Base-by-base conservation (phyloP, 30 jellyfish, hydroid and myxozoan genomes). In the Aurelia sp. region DNA sequence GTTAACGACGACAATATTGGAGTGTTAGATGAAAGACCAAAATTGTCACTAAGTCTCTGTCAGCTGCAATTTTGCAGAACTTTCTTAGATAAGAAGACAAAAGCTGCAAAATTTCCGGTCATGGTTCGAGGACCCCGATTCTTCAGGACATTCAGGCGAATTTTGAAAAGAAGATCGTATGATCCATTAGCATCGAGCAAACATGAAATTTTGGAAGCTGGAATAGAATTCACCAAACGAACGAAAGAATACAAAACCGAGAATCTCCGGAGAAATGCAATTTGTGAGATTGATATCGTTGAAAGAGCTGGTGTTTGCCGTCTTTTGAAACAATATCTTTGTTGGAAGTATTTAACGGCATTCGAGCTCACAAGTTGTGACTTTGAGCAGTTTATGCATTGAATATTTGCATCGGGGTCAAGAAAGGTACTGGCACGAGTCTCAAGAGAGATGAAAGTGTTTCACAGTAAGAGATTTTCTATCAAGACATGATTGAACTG, bases 231-330 rank as follows among this genome's bases (percentile, higher is more conserved):
- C 60, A 60, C 91, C 6, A 82, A 59, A 27, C 60, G 91, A 19
- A 68, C 82, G 15, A 35, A 66, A 13, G 71, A 47, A 10, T 66
- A 55, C 73, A 82, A 35, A 48, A 17, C 82, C 11, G 57, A 22
- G 22, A 82, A 69, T 57, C 17, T 31, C 17, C 55, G 91, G 44
- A 37, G 91, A 27, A 82, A 82, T 70, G 91, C 91, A 22, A 74
- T 82, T 41, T 82, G 91, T 64, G 91, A 82, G 50, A 23, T 82
- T 13, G 91, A 82, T 12, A 71, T 68, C 17, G 22, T 53, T 10
- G 91, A 82, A 41, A 23, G 91, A 30, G 91, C 85, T 4, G 91
- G 91, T 21, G 70, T 82, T 3, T 62, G 44, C 71, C 17, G 70
- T 16, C 85, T 82, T 7, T 51, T 82, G n/a, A 71, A 82, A 57